phyloP scores from a whole-genome alignment of 2,888 invertebrate species.

The Drosophila maculinotata region DNA sequence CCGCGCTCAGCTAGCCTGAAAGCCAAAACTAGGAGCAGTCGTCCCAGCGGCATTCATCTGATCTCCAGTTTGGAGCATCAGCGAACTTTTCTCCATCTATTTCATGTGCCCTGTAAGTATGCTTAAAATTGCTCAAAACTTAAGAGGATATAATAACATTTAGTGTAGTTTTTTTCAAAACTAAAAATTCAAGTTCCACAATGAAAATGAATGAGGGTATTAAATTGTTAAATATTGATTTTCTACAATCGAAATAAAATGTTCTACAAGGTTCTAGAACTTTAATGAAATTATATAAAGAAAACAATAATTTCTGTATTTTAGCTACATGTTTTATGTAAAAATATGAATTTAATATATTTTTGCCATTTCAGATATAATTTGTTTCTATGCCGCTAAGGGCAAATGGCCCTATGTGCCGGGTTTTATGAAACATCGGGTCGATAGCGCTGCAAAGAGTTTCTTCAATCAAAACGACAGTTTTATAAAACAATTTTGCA shows the following conservation, averaged over 20 bases:
- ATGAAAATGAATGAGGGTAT: no score
- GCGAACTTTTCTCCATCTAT: conserved; percentile 82
- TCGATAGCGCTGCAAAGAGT: conserved; percentile 79
- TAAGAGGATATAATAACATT: no score
- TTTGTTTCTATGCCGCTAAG: conserved; percentile 84
- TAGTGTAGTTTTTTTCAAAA: no score
- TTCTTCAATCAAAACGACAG: conserved; percentile 82
- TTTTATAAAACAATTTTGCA: conserved; percentile 81
- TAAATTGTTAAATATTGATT: no score
- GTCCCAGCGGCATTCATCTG: conserved; percentile 71
- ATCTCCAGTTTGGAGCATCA: conserved; percentile 78
- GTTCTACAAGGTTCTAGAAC: no score
- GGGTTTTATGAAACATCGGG: conserved; percentile 82
- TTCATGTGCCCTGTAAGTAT: conserved; percentile 83
- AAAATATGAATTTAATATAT: neutral
- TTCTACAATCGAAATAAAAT: no score
- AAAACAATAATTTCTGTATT: no score
- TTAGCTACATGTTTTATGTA: no score
- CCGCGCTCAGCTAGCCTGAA: conserved; percentile 2
- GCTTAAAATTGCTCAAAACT: no score
- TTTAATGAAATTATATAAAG: no score
- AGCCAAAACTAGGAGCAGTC: conserved; percentile 1
- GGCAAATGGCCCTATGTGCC: conserved; percentile 85
- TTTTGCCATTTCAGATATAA: conserved; percentile 72
- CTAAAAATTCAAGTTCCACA: no score